These are phyloP conservation scores for Scylla paramamosain DNA, from an alignment of 1,140 invertebrate species.

Conservation along the genomic window DNA sequence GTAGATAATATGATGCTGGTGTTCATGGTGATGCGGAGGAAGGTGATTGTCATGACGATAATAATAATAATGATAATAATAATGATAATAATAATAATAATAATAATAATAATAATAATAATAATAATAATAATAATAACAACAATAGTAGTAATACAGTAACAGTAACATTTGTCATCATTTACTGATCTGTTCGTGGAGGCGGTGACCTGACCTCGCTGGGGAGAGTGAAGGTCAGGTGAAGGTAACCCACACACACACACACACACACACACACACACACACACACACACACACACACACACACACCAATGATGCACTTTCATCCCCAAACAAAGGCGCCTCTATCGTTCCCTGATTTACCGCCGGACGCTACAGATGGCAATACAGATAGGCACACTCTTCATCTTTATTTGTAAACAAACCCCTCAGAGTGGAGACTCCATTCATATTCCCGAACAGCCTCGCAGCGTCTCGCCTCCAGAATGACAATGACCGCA, in stretches of 20 bases:
- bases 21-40: too few relatives aligned
- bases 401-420: conserved; percentile 7
- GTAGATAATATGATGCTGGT: too few relatives aligned
- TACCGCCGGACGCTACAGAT: neutral
- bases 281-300: conserved; percentile 46
- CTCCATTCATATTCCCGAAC: neutral
- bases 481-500: conserved; percentile 13
- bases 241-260: neutral
- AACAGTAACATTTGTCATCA: too few relatives aligned
- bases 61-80: too few relatives aligned
- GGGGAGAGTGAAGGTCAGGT: neutral
- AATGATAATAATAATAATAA: too few relatives aligned
- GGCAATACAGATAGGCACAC: conserved; percentile 15
- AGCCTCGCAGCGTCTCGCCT: neutral
- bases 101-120: neutral
- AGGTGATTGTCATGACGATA: too few relatives aligned
- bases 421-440: neutral
- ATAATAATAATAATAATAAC: neutral
- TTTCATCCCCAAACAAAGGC: neutral
- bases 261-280: conserved; percentile 32
- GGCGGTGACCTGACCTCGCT: neutral
- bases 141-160: neutral
- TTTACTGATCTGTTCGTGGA: too few relatives aligned
- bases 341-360: neutral
- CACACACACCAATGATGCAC: neutral